Evolutionary conservation across 2,113 vertebrate genomes (phyloP).

Genomic region (Motacilla alba): DNA sequence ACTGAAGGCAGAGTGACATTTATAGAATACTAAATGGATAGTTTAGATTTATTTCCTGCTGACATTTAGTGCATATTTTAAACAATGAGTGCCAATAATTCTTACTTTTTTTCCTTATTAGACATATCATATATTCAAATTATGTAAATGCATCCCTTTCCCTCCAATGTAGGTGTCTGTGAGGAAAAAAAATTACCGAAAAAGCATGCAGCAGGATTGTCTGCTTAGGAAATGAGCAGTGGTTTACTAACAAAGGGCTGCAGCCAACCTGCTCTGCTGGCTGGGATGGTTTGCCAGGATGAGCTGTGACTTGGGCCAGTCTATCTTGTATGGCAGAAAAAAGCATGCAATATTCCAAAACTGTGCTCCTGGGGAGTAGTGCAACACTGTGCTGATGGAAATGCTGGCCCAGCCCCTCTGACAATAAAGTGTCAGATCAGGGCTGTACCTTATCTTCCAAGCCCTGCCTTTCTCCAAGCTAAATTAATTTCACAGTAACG

Average conservation of each 20-base stretch:
- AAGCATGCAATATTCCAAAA: fast-evolving
- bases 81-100: background rate
- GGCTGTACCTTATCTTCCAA: background rate
- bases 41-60: background rate
- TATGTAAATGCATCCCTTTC: background rate
- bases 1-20: background rate
- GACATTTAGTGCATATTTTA: background rate
- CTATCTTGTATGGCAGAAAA: background rate
- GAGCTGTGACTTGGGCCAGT: background rate
- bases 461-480: background rate
- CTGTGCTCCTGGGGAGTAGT: background rate
- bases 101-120: background rate
- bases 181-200: background rate
- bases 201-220: background rate
- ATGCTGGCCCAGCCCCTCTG: background rate
- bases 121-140: background rate
- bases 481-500: background rate
- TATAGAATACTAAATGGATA: background rate
- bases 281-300: background rate
- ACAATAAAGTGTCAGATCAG: background rate
- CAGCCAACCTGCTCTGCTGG: background rate
- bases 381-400: background rate
- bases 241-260: background rate
- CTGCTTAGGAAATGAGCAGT: background rate
- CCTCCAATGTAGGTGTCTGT: fast-evolving